Evolutionary conservation across 2,888 invertebrate species (phyloP).

Genomic region (Neria commutata): DNA sequence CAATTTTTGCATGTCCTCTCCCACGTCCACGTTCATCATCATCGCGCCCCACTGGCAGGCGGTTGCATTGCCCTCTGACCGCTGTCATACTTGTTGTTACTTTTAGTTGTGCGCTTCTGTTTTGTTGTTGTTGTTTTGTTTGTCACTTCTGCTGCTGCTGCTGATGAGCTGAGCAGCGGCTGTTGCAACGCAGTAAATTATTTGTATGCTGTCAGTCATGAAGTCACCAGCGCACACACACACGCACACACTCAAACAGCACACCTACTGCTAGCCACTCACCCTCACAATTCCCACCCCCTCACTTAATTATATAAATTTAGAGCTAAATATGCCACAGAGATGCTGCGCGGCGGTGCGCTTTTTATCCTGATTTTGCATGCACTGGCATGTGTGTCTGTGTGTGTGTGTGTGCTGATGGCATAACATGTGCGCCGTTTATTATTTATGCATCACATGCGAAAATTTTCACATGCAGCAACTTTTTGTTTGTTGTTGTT

Average conservation of each 20-base stretch:
- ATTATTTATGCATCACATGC: conserved; percentile 51
- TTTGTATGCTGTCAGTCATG: not conserved
- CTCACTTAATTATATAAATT: too few relatives aligned
- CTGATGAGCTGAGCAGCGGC: conserved; percentile 6
- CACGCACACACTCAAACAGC: not conserved
- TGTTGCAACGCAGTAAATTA: not conserved
- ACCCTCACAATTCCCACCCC: too few relatives aligned
- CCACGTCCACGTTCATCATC: too few relatives aligned
- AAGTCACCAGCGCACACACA: not conserved
- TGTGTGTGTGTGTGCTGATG: conserved; percentile 4
- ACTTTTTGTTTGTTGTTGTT: too few relatives aligned
- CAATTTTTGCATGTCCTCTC: too few relatives aligned
- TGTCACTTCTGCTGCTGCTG: conserved; percentile 1
- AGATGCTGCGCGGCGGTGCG: too few relatives aligned
- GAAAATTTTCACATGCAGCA: conserved; percentile 47
- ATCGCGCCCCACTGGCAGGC: too few relatives aligned
- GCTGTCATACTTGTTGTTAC: too few relatives aligned
- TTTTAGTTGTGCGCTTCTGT: not conserved
- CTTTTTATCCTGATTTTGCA: too few relatives aligned
- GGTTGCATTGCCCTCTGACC: too few relatives aligned
- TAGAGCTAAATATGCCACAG: too few relatives aligned
- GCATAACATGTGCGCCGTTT: conserved; percentile 38
- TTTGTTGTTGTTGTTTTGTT: not conserved
- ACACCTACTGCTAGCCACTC: not conserved
- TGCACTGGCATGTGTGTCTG: conserved; percentile 1